Evolutionary conservation across 2,113 vertebrate genomes (phyloP).

Genomic region (Sinocyclocheilus anshuiensis): DNA sequence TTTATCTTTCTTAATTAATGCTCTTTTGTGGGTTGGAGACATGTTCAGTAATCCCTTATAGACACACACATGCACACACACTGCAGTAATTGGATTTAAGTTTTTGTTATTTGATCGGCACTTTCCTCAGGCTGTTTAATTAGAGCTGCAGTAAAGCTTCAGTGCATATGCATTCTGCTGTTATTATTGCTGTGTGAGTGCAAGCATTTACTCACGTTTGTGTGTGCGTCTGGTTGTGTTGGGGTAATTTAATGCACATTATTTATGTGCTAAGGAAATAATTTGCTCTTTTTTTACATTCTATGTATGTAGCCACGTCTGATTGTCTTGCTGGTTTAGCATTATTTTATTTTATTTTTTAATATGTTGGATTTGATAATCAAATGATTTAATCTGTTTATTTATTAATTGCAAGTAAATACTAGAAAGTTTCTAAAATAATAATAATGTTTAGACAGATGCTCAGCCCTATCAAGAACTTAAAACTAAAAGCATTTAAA

Average conservation of each 20-base stretch:
- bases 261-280: background rate
- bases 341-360: background rate
- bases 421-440: background rate
- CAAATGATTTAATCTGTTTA: background rate
- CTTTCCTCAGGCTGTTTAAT: slow-evolving; percentile 38
- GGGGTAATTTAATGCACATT: slow-evolving; percentile 1
- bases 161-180: slow-evolving; percentile 4
- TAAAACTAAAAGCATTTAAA: background rate
- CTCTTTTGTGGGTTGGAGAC: slow-evolving; percentile 11
- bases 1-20: slow-evolving; percentile 44
- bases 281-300: background rate
- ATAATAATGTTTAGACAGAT: background rate
- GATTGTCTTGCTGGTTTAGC: background rate
- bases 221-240: background rate
- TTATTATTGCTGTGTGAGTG: slow-evolving; percentile 15
- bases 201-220: background rate
- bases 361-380: background rate
- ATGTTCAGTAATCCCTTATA: background rate
- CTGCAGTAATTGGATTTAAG: slow-evolving; percentile 29
- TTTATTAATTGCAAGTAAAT: background rate
- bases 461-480: slow-evolving; percentile 23
- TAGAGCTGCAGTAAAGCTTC: slow-evolving; percentile 28
- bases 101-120: slow-evolving; percentile 42
- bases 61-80: slow-evolving; percentile 27
- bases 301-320: background rate